Conservation (phyloP, 2,797 vertebrate species). For the Acanthurus leucopareius region DNA sequence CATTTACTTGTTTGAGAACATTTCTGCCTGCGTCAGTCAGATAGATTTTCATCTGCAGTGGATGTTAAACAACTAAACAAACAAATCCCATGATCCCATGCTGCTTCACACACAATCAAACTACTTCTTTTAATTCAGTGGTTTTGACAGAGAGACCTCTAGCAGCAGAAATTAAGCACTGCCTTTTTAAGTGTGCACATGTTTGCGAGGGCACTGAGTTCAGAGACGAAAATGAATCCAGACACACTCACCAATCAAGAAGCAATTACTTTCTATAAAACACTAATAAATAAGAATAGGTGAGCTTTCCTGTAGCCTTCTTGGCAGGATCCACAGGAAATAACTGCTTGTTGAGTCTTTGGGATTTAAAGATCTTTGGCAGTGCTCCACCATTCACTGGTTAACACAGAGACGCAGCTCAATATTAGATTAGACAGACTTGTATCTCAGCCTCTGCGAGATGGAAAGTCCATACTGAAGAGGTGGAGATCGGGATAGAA, state of each 20-base stretch:
- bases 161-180: too few relatives aligned
- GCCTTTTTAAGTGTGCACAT: not conserved
- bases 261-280: constrained; percentile 59
- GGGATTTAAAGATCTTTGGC: constrained; percentile 72
- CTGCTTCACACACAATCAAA: too few relatives aligned
- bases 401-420: constrained; percentile 67
- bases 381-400: constrained; percentile 57
- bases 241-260: constrained; percentile 45
- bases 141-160: too few relatives aligned
- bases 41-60: too few relatives aligned
- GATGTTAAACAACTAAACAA: too few relatives aligned
- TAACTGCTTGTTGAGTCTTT: constrained; percentile 55
- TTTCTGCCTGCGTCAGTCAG: too few relatives aligned
- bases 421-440: constrained; percentile 61
- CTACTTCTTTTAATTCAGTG: too few relatives aligned
- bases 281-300: constrained; percentile 43
- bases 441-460: constrained; percentile 37
- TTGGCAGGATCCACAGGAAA: constrained; percentile 63
- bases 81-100: too few relatives aligned
- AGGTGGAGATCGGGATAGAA: constrained; percentile 6
- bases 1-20: too few relatives aligned
- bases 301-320: constrained; percentile 26
- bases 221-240: constrained; percentile 26
- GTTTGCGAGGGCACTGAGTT: constrained; percentile 20
- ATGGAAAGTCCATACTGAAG: constrained; percentile 52